Evolutionary conservation across 1,140 invertebrate species (phyloP).

Genomic region (Ostrea edulis): DNA sequence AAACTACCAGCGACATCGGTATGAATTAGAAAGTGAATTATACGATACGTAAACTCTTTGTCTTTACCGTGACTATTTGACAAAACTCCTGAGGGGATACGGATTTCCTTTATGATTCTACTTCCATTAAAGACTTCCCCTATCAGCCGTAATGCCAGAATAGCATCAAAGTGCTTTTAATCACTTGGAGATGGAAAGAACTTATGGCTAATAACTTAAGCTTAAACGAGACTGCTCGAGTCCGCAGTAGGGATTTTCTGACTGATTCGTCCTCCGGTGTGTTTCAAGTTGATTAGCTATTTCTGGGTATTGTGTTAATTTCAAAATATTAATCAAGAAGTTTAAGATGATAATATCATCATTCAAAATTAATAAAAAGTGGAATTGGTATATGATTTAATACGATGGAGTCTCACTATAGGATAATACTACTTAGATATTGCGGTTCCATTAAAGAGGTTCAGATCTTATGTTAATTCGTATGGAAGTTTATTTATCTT

Average conservation of each 20-base stretch:
- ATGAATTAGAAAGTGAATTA: constrained; percentile 35
- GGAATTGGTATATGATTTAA: not conserved
- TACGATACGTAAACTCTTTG: constrained; percentile 10
- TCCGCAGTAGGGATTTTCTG: not conserved
- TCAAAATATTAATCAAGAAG: not conserved
- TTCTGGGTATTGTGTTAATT: not conserved
- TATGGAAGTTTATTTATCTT: too few relatives aligned
- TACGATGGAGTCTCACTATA: too few relatives aligned
- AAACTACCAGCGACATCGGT: not conserved
- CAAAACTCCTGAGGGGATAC: not conserved
- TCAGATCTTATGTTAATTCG: too few relatives aligned
- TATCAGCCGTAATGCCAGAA: not conserved
- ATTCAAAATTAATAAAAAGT: not conserved
- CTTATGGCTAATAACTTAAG: constrained; percentile 31
- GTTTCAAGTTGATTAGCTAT: not conserved
- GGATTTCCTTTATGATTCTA: not conserved
- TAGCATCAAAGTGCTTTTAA: constrained; percentile 34
- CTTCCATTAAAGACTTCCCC: constrained; percentile 6
- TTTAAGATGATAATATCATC: not conserved
- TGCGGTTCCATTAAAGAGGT: too few relatives aligned
- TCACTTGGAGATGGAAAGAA: constrained; percentile 29
- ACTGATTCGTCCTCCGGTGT: not conserved
- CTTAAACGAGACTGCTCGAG: not conserved
- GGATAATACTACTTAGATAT: too few relatives aligned
- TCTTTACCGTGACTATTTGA: not conserved